A percentile compares a stretch with the other conserved stretches of the same genome.
Evolutionary conservation across 2,888 invertebrate species (phyloP).

Genomic region (Stenolophus ochropezus): DNA sequence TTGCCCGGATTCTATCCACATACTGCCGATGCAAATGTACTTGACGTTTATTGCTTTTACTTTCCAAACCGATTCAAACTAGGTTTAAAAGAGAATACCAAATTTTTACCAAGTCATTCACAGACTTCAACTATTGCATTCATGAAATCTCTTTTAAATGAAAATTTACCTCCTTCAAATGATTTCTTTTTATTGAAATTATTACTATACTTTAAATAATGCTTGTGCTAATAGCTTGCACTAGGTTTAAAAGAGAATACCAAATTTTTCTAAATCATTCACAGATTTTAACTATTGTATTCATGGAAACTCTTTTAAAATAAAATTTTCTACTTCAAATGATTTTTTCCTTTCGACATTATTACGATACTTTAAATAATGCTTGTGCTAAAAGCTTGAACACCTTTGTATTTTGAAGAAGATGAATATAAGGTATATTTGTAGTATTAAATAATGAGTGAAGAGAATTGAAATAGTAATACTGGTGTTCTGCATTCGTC

Average conservation of each 20-base stretch:
- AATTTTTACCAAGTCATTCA: not conserved
- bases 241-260: not conserved
- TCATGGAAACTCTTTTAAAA: not conserved
- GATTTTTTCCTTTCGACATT: not conserved
- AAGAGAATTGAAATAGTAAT: slow-evolving; percentile 41
- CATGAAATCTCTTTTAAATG: not conserved
- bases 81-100: slow-evolving; percentile 4
- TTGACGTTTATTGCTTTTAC: slow-evolving; percentile 29
- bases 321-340: too few relatives aligned
- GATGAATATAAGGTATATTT: slow-evolving; percentile 5
- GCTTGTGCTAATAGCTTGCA: too few relatives aligned
- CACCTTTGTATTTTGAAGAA: not conserved
- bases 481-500: slow-evolving; percentile 48
- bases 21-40: not conserved
- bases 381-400: too few relatives aligned
- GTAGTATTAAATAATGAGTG: slow-evolving; percentile 27
- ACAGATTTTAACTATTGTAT: not conserved
- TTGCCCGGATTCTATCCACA: too few relatives aligned
- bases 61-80: not conserved
- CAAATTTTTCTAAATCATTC: not conserved
- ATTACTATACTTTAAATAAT: too few relatives aligned
- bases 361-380: too few relatives aligned
- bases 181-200: not conserved
- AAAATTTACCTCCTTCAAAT: too few relatives aligned
- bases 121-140: not conserved